phyloP scores from a whole-genome alignment of 2,797 vertebrate species.

The Hylomyscus alleni region DNA sequence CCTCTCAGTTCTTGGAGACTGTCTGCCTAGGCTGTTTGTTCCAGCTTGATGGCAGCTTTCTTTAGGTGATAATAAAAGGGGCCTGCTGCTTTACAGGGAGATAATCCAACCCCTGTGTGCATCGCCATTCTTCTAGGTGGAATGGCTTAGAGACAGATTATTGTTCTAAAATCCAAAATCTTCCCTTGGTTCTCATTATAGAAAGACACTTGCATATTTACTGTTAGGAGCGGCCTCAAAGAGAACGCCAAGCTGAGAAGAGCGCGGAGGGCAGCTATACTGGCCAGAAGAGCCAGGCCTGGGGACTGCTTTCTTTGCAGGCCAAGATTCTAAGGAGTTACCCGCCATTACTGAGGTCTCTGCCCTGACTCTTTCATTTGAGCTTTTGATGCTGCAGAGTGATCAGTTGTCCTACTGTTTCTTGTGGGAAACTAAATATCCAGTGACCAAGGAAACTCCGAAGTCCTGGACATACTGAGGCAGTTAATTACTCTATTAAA shows the following conservation, averaged over 20 bases:
- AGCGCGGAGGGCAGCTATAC: not conserved
- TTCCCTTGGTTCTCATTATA: conserved; percentile 68
- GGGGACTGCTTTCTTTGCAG: not conserved
- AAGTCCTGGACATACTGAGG: not conserved
- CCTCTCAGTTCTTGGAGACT: conserved; percentile 63
- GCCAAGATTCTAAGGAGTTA: not conserved
- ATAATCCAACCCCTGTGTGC: conserved; percentile 83
- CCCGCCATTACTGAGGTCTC: not conserved
- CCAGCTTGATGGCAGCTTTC: conserved; percentile 83
- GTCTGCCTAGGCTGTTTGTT: conserved; percentile 83
- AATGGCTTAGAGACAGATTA: conserved; percentile 78
- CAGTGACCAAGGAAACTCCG: not conserved
- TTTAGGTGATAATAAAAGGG: conserved; percentile 80
- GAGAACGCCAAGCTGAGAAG: not conserved
- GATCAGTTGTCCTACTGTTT: not conserved
- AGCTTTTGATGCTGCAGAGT: not conserved
- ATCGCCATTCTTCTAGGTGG: conserved; percentile 75
- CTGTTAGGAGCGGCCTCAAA: conserved; percentile 43
- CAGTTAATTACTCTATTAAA: not conserved
- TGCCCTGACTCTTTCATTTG: not conserved
- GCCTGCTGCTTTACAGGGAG: conserved; percentile 80
- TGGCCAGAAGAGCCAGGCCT: not conserved
- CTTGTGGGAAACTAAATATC: not conserved
- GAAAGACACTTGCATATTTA: conserved; percentile 10
- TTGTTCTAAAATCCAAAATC: conserved; percentile 76